Percentiles rank a stretch among this genome's conserved stretches.
Conservation (phyloP, 1,140 invertebrate genomes). For the Papilio xuthus region DNA sequence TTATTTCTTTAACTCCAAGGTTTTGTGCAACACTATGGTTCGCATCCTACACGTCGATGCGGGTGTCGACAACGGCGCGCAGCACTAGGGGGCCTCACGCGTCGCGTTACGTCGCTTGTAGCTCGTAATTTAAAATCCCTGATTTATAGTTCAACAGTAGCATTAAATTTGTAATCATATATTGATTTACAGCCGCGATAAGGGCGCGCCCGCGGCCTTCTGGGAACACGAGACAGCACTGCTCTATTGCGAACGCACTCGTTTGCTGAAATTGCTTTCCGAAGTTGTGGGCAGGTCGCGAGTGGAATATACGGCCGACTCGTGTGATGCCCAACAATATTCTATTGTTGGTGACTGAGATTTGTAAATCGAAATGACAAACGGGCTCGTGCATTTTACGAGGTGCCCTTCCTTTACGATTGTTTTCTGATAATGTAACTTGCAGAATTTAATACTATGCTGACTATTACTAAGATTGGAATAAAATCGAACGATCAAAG, state of each 20-base stretch:
- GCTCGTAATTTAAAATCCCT: slow-evolving; percentile 78
- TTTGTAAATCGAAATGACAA: slow-evolving; percentile 35
- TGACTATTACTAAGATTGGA: neutral
- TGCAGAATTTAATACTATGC: neutral
- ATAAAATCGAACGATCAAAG: neutral
- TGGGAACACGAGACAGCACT: slow-evolving; percentile 54
- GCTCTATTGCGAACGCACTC: slow-evolving; percentile 60
- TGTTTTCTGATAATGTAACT: neutral
- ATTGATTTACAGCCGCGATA: slow-evolving; percentile 80
- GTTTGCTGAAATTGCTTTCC: slow-evolving; percentile 65
- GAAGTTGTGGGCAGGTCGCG: slow-evolving; percentile 54
- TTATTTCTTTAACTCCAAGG: slow-evolving; percentile 31
- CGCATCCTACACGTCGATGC: slow-evolving; percentile 46
- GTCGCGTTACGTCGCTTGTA: slow-evolving; percentile 71
- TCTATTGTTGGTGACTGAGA: slow-evolving; percentile 39
- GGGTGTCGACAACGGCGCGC: slow-evolving; percentile 71
- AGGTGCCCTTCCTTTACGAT: neutral
- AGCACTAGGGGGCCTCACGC: slow-evolving; percentile 78
- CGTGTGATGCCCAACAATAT: slow-evolving; percentile 25
- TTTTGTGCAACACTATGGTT: slow-evolving; percentile 43
- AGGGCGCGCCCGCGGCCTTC: slow-evolving; percentile 72
- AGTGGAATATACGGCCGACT: slow-evolving; percentile 8
- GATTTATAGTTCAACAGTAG: slow-evolving; percentile 80
- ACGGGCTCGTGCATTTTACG: slow-evolving; percentile 21
- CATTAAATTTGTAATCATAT: slow-evolving; percentile 82